phyloP scores from a whole-genome alignment of 2,113 vertebrate genomes.

The Conger conger region DNA sequence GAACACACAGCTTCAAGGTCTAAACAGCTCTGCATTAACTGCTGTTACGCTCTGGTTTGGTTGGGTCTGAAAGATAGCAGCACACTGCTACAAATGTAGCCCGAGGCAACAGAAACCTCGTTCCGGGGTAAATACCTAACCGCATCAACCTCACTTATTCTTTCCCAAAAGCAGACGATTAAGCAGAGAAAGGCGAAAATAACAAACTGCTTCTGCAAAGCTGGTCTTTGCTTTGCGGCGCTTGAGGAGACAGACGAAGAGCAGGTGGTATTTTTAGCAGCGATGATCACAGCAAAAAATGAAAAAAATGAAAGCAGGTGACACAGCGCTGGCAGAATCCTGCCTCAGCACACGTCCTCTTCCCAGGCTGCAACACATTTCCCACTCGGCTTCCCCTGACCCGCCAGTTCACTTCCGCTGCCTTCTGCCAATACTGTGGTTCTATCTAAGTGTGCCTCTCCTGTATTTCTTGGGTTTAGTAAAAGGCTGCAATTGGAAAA shows the following conservation, averaged over 20 bases:
- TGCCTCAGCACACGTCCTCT: background rate
- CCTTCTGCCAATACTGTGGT: background rate
- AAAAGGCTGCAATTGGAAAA: background rate
- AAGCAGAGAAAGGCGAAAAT: background rate
- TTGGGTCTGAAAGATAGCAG: background rate
- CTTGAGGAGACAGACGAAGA: background rate
- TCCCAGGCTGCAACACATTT: background rate
- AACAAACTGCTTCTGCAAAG: background rate
- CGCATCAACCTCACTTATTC: background rate
- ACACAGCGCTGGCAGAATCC: background rate
- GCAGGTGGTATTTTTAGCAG: slow-evolving; percentile 13
- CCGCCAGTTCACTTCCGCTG: background rate
- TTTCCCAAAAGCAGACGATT: background rate
- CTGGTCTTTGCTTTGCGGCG: background rate
- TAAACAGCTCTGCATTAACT: background rate
- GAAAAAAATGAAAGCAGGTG: background rate
- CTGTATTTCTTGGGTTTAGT: slow-evolving; percentile 10
- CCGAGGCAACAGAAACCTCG: background rate
- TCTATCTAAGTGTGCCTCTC: slow-evolving; percentile 15
- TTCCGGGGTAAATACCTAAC: slow-evolving; percentile 1
- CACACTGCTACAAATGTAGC: background rate
- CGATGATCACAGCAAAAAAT: background rate
- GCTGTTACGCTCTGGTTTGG: background rate
- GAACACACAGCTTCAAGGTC: background rate
- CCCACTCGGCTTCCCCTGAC: background rate